These are phyloP conservation scores for Lepidurus packardi DNA, from an alignment of 1,140 invertebrate genomes.

Conservation along the genomic window DNA sequence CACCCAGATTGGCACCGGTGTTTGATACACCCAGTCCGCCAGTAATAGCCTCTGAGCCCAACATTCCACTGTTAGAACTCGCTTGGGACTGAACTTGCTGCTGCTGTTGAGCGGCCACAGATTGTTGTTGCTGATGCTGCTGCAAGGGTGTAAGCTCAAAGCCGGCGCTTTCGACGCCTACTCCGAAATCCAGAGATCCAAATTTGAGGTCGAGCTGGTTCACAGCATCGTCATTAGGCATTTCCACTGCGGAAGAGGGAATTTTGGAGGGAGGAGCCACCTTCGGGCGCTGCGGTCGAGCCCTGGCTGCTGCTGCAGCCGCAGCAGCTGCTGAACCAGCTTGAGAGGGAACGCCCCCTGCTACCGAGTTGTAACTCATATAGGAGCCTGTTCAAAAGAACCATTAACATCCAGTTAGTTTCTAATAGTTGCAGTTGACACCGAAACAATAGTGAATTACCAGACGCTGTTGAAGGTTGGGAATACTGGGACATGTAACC, in stretches of 20 bases:
- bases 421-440: neutral
- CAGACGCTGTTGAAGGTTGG: neutral
- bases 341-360: conserved; percentile 16
- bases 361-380: conserved; percentile 7
- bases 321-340: conserved; percentile 34
- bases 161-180: conserved; percentile 51
- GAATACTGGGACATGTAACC: conserved; percentile 7
- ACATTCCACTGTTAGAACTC: neutral
- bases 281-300: conserved; percentile 67
- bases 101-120: conserved; percentile 11
- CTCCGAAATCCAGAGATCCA: conserved; percentile 75
- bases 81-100: neutral
- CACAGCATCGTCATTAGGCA: conserved; percentile 79
- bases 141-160: conserved; percentile 38
- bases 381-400: conserved; percentile 25
- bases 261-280: conserved; percentile 90
- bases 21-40: neutral
- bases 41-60: neutral
- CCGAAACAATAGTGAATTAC: neutral
- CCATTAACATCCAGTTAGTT: neutral
- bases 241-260: conserved; percentile 86
- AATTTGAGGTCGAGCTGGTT: conserved; percentile 87
- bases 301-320: conserved; percentile 13
- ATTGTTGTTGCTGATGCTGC: neutral
- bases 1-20: neutral